These are phyloP conservation scores for Zosterops japonicus DNA, from an alignment of 2,113 vertebrate genomes.

Conservation along the genomic window DNA sequence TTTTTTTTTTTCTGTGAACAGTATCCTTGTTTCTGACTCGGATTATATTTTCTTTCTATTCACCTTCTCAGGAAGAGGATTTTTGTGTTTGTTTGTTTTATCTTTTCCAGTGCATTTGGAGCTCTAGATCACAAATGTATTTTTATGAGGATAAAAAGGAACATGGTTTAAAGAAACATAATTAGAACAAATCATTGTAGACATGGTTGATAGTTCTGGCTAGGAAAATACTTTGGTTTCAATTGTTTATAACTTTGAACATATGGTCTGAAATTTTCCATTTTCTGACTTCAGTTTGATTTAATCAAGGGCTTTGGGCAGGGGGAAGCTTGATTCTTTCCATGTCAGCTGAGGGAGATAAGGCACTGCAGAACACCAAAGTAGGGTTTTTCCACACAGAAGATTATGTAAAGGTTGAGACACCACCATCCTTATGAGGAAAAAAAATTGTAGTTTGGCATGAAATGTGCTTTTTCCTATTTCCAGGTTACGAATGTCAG, in stretches of 20 bases:
- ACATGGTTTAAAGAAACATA: neutral
- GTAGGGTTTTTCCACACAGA: neutral
- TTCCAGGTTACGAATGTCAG: neutral
- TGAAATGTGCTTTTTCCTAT: neutral
- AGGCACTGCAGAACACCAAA: neutral
- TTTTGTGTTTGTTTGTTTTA: neutral
- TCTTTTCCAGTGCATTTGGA: neutral
- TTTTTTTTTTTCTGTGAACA: neutral
- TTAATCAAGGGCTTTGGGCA: neutral
- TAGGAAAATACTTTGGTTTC: conserved; percentile 28
- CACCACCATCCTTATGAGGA: neutral
- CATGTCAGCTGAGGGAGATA: neutral
- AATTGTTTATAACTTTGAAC: conserved; percentile 35
- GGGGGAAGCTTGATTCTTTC: neutral
- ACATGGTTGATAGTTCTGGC: neutral
- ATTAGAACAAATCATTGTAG: neutral
- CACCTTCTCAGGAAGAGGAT: neutral
- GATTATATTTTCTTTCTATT: neutral
- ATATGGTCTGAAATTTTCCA: conserved; percentile 34
- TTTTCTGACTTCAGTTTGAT: conserved; percentile 25
- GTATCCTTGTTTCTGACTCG: neutral
- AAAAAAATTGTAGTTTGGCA: neutral
- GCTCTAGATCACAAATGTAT: neutral
- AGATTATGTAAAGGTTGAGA: neutral
- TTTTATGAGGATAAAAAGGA: neutral